phyloP scores from a whole-genome alignment of 2,888 invertebrate species.

The Nomada flava region DNA sequence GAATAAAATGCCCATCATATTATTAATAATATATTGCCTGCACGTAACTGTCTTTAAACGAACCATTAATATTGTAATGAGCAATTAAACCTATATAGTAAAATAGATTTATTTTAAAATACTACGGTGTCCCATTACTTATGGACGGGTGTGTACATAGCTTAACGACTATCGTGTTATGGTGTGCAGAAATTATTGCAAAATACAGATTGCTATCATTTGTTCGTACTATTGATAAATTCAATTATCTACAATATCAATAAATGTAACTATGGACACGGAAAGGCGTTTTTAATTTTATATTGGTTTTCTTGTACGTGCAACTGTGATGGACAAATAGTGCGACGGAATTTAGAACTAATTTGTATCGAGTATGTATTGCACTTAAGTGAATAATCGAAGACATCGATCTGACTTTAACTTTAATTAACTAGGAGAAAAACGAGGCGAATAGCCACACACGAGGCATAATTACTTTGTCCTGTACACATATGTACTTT shows the following conservation, averaged over 20 bases:
- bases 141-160: neutral
- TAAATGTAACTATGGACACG: slow-evolving; percentile 1
- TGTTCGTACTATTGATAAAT: slow-evolving; percentile 14
- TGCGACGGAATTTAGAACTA: slow-evolving; percentile 37
- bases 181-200: slow-evolving; percentile 1
- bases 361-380: slow-evolving; percentile 39
- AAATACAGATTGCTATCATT: neutral
- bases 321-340: neutral
- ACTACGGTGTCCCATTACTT: too few relatives aligned
- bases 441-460: slow-evolving; percentile 59
- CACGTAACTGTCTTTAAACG: too few relatives aligned
- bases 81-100: too few relatives aligned
- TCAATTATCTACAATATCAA: neutral
- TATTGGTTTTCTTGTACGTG: too few relatives aligned
- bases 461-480: slow-evolving; percentile 55
- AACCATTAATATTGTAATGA: too few relatives aligned
- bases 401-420: slow-evolving; percentile 22
- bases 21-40: too few relatives aligned
- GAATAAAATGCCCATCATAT: too few relatives aligned
- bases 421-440: slow-evolving; percentile 50
- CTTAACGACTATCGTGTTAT: slow-evolving; percentile 2
- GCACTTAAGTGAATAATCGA: neutral
- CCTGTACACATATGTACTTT: slow-evolving; percentile 44
- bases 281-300: neutral
- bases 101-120: too few relatives aligned